These are phyloP conservation scores for Oreochromis niloticus DNA, from an alignment of 2,113 vertebrate species.

Conservation along the genomic window DNA sequence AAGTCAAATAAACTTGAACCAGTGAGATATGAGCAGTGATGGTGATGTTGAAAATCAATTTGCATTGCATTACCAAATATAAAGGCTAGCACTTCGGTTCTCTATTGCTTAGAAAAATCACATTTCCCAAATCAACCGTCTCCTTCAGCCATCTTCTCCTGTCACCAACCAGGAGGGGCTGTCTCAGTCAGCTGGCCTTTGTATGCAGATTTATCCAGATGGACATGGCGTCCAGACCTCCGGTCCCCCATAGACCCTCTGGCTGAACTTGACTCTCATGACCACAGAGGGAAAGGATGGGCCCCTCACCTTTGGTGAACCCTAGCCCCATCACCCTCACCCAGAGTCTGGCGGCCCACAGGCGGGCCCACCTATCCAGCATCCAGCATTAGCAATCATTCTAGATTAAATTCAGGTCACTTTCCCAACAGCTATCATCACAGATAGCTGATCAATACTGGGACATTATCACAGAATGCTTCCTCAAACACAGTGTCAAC, in stretches of 20 bases:
- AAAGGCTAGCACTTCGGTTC: constrained; percentile 42
- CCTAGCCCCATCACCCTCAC: constrained; percentile 30
- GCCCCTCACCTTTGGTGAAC: constrained; percentile 68
- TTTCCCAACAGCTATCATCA: constrained; percentile 57
- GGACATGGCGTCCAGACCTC: constrained; percentile 66
- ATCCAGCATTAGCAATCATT: constrained; percentile 36
- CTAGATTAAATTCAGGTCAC: constrained; percentile 60
- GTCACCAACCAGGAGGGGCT: constrained; percentile 18
- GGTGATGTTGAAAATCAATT: constrained; percentile 65
- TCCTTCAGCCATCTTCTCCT: constrained; percentile 30
- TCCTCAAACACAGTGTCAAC: constrained; percentile 70
- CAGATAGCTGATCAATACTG: constrained; percentile 69
- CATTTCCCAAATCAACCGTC: constrained; percentile 60
- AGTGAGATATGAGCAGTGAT: constrained; percentile 37
- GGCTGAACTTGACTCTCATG: constrained; percentile 76
- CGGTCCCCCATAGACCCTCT: constrained; percentile 62
- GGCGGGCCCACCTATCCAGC: constrained; percentile 19
- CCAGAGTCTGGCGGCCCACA: neutral
- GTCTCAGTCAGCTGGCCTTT: constrained; percentile 59
- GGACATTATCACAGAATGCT: constrained; percentile 66
- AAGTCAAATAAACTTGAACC: constrained; percentile 55
- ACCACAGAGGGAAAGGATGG: constrained; percentile 68
- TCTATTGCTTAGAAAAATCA: constrained; percentile 62
- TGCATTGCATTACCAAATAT: constrained; percentile 61
- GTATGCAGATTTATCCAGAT: constrained; percentile 74